A percentile compares a stretch with the other conserved stretches of the same genome.
Evolutionary conservation across 92 coral and sea anemone species (phyloP).

Genomic region (Pocillopora grandis): DNA sequence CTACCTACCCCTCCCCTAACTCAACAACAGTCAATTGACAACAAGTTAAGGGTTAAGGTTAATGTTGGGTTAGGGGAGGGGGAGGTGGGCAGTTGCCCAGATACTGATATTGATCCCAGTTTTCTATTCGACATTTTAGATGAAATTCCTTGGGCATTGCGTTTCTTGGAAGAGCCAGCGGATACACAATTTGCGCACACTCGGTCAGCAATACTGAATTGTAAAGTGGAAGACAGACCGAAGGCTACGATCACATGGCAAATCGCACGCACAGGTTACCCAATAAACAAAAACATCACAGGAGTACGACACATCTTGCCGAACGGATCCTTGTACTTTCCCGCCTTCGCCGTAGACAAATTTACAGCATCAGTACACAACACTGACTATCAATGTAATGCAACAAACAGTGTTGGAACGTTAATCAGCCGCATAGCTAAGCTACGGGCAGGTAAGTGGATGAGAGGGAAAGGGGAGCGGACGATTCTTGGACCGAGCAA

Average conservation of each 20-base stretch:
- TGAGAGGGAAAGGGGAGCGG: not conserved
- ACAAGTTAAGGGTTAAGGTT: no score
- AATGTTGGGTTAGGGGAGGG: no score
- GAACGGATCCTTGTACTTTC: slow-evolving; percentile 89
- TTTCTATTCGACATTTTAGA: slow-evolving; percentile 20
- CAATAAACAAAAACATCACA: slow-evolving; percentile 63
- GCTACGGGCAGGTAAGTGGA: slow-evolving; percentile 76
- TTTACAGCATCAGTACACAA: slow-evolving; percentile 75
- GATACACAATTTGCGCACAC: slow-evolving; percentile 91
- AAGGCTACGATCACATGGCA: slow-evolving; percentile 70
- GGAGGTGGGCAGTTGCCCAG: no score
- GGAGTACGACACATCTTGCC: slow-evolving; percentile 75
- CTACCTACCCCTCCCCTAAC: no score
- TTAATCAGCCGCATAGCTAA: slow-evolving; percentile 83
- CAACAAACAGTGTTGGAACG: slow-evolving; percentile 65
- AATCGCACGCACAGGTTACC: slow-evolving; percentile 55
- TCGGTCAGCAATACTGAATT: slow-evolving; percentile 81
- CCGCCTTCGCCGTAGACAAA: slow-evolving; percentile 69
- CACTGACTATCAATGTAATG: slow-evolving; percentile 84
- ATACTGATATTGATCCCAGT: no score
- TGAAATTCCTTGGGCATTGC: slow-evolving; percentile 75
- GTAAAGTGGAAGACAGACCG: slow-evolving; percentile 74
- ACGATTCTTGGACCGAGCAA: no score
- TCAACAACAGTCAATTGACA: no score
- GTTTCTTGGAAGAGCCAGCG: slow-evolving; percentile 90